phyloP scores from a whole-genome alignment of 2,113 vertebrate species.

The Calonectris borealis region DNA sequence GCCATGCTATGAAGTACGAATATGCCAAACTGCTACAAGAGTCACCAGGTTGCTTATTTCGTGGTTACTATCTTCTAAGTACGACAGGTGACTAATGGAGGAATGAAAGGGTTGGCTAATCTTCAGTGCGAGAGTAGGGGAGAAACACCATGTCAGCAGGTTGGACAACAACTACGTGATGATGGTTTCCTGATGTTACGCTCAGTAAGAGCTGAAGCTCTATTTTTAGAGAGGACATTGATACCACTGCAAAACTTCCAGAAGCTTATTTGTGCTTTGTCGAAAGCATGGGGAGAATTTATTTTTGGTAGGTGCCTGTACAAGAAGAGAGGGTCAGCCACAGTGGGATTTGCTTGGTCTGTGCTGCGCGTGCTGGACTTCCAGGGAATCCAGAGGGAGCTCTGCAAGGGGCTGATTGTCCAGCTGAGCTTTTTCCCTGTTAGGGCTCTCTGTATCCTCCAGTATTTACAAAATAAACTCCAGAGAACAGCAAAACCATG shows the following conservation, averaged over 20 bases:
- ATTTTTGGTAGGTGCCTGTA: neutral
- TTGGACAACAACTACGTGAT: neutral
- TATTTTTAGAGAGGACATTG: slow-evolving; percentile 1
- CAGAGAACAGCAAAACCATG: neutral
- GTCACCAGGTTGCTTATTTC: neutral
- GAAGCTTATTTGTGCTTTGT: neutral
- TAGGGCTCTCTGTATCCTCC: neutral
- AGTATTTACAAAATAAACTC: neutral
- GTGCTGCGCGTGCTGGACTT: neutral
- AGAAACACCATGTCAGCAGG: slow-evolving; percentile 24
- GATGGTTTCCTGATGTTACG: neutral
- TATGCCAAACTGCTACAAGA: neutral
- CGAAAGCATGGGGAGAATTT: neutral
- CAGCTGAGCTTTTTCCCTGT: neutral
- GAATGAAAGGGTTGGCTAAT: neutral
- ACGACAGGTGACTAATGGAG: neutral
- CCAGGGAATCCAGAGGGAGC: neutral
- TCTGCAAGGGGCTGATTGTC: neutral
- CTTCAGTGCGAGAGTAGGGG: neutral
- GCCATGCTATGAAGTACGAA: neutral
- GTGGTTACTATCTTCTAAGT: neutral
- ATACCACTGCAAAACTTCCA: neutral
- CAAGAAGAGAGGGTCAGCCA: neutral
- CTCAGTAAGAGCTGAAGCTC: neutral
- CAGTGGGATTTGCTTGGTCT: neutral